Evolutionary conservation across 2,113 vertebrate genomes (phyloP).

Genomic region (Spea bombifrons): DNA sequence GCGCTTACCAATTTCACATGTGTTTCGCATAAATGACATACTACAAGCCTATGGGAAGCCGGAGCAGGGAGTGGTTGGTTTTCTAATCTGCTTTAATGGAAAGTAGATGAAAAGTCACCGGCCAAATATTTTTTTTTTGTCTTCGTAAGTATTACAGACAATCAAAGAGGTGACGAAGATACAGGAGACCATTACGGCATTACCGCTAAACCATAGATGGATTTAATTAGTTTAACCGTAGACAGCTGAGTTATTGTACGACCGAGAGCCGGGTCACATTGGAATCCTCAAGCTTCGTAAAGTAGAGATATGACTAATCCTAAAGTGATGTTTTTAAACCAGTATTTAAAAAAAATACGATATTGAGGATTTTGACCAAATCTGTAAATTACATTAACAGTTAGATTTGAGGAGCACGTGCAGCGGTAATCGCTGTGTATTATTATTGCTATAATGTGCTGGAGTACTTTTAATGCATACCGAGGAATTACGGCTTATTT

Average conservation of each 20-base stretch:
- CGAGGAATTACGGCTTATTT: no score
- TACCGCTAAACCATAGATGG: background rate
- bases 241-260: conserved; percentile 19
- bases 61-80: conserved; percentile 11
- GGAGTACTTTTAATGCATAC: no score
- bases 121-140: conserved; percentile 19
- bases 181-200: conserved; percentile 16
- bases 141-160: conserved; percentile 16
- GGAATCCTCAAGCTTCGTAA: background rate
- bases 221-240: conserved; percentile 3
- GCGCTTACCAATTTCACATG: conserved; percentile 25
- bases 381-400: background rate
- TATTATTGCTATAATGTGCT: no score
- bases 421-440: background rate
- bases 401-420: background rate
- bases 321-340: background rate
- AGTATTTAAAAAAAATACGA: conserved; percentile 19
- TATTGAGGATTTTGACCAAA: background rate
- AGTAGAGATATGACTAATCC: conserved; percentile 11
- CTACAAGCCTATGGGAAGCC: conserved; percentile 10
- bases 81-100: conserved; percentile 44
- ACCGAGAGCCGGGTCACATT: background rate
- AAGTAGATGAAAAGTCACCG: conserved; percentile 34
- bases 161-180: conserved; percentile 28
- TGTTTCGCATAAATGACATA: conserved; percentile 37